Evolutionary conservation across 2,888 invertebrate genomes (phyloP).

Genomic region (Pycnomerus fuliginosus): DNA sequence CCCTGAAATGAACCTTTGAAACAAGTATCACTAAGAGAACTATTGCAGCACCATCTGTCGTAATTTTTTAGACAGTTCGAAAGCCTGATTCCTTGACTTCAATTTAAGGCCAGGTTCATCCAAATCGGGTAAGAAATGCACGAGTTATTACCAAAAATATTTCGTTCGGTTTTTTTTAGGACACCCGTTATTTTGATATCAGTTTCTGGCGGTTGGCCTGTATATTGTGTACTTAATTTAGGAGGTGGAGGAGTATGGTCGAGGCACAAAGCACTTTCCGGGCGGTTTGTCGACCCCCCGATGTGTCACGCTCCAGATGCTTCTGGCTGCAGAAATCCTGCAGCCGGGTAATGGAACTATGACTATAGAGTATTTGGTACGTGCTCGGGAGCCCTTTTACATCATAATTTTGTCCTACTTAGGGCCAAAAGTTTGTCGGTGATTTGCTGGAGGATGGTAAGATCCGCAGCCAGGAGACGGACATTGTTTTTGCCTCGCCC

Average conservation of each 20-base stretch:
- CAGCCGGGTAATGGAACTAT: conserved; percentile 81
- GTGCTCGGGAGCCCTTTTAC: conserved; percentile 24
- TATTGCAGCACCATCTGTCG: no score
- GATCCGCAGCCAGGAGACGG: conserved; percentile 85
- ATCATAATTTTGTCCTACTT: conserved; percentile 15
- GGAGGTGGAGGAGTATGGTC: conserved; percentile 44
- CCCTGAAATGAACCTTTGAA: no score
- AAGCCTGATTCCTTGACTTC: not conserved
- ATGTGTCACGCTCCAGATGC: conserved; percentile 81
- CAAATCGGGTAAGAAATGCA: not conserved
- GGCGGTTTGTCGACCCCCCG: conserved; percentile 38
- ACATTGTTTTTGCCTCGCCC: conserved; percentile 83
- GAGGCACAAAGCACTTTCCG: conserved; percentile 36
- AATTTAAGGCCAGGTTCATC: not conserved
- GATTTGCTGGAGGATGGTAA: conserved; percentile 84
- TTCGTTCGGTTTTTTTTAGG: no score
- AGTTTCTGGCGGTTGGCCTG: no score
- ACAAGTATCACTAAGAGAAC: no score
- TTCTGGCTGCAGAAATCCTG: conserved; percentile 80
- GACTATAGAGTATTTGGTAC: conserved; percentile 87
- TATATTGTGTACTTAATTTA: conserved; percentile 27
- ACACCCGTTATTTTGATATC: no score
- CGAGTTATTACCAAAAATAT: no score
- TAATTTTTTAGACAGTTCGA: no score
- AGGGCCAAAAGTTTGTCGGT: conserved; percentile 88